Evolutionary conservation across 1,140 invertebrate genomes (phyloP).

Genomic region (Drosophila neocordata): DNA sequence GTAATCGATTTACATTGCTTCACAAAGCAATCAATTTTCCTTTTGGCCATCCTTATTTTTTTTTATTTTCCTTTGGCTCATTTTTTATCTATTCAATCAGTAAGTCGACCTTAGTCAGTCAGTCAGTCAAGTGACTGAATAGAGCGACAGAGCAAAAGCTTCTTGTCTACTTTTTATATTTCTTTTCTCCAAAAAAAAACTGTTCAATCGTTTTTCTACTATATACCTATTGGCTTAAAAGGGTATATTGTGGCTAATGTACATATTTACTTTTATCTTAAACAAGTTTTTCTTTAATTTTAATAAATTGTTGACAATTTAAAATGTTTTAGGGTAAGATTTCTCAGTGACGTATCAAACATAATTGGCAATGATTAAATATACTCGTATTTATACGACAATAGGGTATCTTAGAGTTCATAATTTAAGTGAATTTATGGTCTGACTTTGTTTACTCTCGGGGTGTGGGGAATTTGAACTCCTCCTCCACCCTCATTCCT

Average conservation of each 20-base stretch:
- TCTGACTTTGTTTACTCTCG: slow-evolving; percentile 4
- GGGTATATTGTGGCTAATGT: background rate
- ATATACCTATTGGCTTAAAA: background rate
- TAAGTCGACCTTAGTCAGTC: slow-evolving; percentile 58
- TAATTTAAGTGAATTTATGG: background rate
- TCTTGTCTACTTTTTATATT: slow-evolving; percentile 12
- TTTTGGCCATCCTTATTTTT: slow-evolving; percentile 15
- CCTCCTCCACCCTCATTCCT: no score
- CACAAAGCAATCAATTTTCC: slow-evolving; percentile 47
- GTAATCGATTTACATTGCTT: slow-evolving; percentile 42
- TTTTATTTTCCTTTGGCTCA: slow-evolving; percentile 29
- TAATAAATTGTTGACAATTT: no score
- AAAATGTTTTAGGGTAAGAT: no score
- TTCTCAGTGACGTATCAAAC: no score
- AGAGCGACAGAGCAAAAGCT: slow-evolving; percentile 1
- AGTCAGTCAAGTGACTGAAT: background rate
- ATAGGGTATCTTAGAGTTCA: background rate
- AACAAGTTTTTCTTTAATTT: no score
- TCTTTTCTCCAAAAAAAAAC: slow-evolving; percentile 3
- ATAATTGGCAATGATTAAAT: no score
- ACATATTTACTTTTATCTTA: background rate
- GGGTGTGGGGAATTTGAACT: background rate
- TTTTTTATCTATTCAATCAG: slow-evolving; percentile 65
- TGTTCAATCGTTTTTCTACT: background rate
- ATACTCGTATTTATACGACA: background rate